These are phyloP conservation scores for Nudaria mundana DNA, from an alignment of 2,888 invertebrate species.

Conservation along the genomic window DNA sequence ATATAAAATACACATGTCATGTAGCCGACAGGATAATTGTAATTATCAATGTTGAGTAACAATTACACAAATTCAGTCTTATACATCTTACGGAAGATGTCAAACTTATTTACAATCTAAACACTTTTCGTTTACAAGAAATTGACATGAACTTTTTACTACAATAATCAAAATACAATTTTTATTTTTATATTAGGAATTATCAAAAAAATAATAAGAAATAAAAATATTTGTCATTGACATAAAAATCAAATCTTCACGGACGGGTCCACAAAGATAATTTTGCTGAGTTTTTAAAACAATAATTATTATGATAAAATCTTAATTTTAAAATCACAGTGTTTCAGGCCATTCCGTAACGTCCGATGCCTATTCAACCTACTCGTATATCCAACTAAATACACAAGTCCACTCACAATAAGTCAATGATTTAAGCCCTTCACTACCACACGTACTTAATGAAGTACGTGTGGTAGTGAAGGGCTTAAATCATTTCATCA, in stretches of 20 bases:
- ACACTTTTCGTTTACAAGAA: conserved; percentile 33
- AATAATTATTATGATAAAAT: conserved; percentile 20
- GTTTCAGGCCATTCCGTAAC: conserved; percentile 6
- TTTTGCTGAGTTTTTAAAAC: conserved; percentile 27
- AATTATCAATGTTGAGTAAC: conserved; percentile 33
- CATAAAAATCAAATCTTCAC: no score
- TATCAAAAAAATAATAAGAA: conserved; percentile 4
- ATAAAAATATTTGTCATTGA: background rate
- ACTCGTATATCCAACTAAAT: no score
- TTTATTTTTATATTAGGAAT: background rate
- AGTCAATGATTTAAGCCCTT: conserved; percentile 10
- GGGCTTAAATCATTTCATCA: conserved; percentile 7
- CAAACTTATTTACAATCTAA: conserved; percentile 37
- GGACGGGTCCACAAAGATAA: conserved; percentile 28
- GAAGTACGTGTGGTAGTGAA: no score
- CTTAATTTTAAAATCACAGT: conserved; percentile 6
- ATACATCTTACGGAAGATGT: conserved; percentile 50
- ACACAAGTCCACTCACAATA: conserved; percentile 10
- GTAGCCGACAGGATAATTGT: no score
- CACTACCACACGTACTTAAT: no score
- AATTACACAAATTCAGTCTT: conserved; percentile 59
- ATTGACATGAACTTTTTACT: conserved; percentile 44
- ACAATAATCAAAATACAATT: conserved; percentile 16
- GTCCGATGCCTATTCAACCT: no score
- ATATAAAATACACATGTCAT: conserved; percentile 4